Base-by-base conservation (phyloP, 30 jellyfish, hydroid and myxozoan genomes). In the Hydractinia echinata region DNA sequence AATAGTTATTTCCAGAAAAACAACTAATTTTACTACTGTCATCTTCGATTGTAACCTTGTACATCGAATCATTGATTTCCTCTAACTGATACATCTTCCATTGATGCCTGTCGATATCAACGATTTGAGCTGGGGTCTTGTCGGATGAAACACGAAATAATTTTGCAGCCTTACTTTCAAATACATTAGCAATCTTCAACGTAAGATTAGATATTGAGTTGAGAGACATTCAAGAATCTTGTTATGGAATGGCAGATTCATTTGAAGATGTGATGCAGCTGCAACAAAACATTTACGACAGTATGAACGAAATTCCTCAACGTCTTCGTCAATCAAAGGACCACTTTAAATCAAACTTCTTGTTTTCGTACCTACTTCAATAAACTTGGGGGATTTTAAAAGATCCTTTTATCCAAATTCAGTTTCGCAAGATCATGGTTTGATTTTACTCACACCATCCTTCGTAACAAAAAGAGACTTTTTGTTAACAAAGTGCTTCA, bases 61-160 rank as follows among this genome's bases (percentile, higher is more conserved):
- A 67, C 77, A 67, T 9, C 10, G 78, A 67, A 11, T 15, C 50
- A 13, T 15, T 16, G 21, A 67, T 67, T 15, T 67, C 78, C 21
- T 4, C 78, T 15, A 15, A 10, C 50, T 67, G 78, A 21, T 67
- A 67, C 78, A 67, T 67, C 21, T 13, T 13, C 78, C 78, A 67
- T 20, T 67, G 78, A 15, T 15, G 44, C 19, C 77, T 67, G 14
- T 9, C 48, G 48, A 67, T 13, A 44, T 67, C 77, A 14, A 67
- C 48, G 44, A 67, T 67, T 19, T 67, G 44, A 67, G 13, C 19
- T 14, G 77, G 19, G 10, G 77, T 10, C 44, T 19, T 19, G 10
- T 13, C 13, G 14, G 77, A 8, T 10, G 13, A 19, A 14, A 67
- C 13, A 10, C 8, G 44, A 67, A 19, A 67, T 67, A 9, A 19